Evolutionary conservation across 2,113 vertebrate genomes (phyloP), one percentile per base, ranked within the genome.

Genomic region (Tonatia bakeri): DNA sequence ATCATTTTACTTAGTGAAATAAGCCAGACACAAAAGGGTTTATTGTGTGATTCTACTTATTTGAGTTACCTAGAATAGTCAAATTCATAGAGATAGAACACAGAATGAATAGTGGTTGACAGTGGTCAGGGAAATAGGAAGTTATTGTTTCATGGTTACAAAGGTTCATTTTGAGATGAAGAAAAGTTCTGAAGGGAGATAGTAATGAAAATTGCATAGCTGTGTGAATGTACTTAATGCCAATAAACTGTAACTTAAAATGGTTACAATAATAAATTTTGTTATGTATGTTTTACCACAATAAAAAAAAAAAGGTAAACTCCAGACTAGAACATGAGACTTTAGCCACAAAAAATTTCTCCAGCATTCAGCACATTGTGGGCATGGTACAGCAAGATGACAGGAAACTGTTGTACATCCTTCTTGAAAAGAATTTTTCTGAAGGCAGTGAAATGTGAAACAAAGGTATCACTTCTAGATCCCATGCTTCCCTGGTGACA

Each of bases 371-470:
- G 50, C 20, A 16, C 3, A 40, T 14, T 31, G 3, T 73, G 8
- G 16, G 17, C 54, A 50, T 91, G 59, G 28, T 40, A 20, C 11
- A 52, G 4, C 24, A 69, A 54, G 64, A 16, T 79, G 28, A 72
- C 5, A 75, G 43, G 22, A 93, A 91, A 75, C 7, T 61, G 12
- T 26, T 38, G 31, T 1, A n/a, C 28, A 77, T 64, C 12, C 6
- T 72, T 90, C 72, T 64, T 85, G 38, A 75, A 70, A 88, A 87
- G 19, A 79, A 86, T 67, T 73, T 56, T 96, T 89, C 28, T 70
- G 12, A 93, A 91, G 19, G 26, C 86, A 40, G 84, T 91, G 7
- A 95, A 47, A 91, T 65, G 22, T 75, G 47, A 83, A 87, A 28
- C 33, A 88, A 82, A 70, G 20, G 4, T 33, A 43, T 38, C 31